phyloP scores from a whole-genome alignment of 2,797 vertebrate species.

The Todus mexicanus region DNA sequence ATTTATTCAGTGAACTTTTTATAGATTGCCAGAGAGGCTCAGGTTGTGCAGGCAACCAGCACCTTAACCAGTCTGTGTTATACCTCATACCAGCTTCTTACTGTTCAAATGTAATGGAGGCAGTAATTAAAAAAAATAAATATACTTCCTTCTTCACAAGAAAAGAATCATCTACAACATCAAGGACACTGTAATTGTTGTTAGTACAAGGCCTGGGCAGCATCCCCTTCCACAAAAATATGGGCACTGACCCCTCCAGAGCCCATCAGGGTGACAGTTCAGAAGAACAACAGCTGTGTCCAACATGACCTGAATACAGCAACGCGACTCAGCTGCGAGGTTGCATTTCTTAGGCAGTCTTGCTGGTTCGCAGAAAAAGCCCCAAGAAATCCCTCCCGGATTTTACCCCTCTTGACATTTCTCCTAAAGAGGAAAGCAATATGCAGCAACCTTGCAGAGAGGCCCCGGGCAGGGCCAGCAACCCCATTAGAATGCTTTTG shows the following conservation, averaged over 20 bases:
- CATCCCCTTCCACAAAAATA: background rate
- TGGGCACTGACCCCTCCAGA: background rate
- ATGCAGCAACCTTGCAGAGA: background rate
- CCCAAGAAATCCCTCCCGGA: background rate
- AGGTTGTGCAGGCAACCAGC: background rate
- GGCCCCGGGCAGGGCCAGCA: background rate
- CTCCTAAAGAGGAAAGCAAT: background rate
- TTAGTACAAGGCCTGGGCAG: background rate
- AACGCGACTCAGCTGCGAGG: background rate
- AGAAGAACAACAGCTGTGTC: background rate
- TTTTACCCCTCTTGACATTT: background rate
- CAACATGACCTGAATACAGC: background rate
- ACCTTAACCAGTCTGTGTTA: background rate
- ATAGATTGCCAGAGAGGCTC: background rate
- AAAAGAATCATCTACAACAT: background rate
- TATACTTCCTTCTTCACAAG: background rate
- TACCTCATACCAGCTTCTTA: background rate
- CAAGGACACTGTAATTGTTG: background rate
- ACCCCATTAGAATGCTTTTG: accelerated
- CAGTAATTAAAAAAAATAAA: background rate
- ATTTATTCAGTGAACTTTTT: background rate
- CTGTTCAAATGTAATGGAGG: background rate
- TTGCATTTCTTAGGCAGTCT: background rate
- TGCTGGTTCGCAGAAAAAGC: background rate
- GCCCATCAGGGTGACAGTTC: background rate